Evolutionary conservation across 2,113 vertebrate species (phyloP).

Genomic region (Semicossyphus pulcher): DNA sequence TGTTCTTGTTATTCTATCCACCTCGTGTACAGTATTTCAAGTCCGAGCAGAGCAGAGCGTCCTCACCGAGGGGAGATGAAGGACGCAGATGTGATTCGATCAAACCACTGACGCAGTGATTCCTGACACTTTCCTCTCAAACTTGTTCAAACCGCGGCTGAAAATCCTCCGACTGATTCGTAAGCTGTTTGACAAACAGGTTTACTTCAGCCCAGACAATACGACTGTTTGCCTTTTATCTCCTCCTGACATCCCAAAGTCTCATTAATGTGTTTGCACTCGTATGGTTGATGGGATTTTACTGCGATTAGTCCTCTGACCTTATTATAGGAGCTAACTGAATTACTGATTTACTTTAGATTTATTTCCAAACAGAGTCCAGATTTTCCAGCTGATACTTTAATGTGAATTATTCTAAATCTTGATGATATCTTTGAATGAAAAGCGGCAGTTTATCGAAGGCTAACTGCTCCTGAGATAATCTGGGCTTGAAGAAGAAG

Average conservation of each 20-base stretch:
- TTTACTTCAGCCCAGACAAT: conserved; percentile 19
- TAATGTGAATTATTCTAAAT: not conserved
- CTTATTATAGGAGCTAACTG: conserved; percentile 17
- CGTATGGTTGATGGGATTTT: conserved; percentile 4
- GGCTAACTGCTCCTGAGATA: conserved; percentile 26
- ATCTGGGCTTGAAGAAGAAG: conserved; percentile 21
- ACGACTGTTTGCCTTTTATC: conserved; percentile 26
- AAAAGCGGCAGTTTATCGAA: conserved; percentile 26
- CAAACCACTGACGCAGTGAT: conserved; percentile 30
- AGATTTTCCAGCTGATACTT: conserved; percentile 13
- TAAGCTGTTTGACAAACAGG: conserved; percentile 31
- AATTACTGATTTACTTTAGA: conserved; percentile 4
- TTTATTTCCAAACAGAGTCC: conserved; percentile 10
- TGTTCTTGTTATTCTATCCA: conserved; percentile 32
- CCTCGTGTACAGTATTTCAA: conserved; percentile 15
- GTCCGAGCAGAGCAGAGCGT: conserved; percentile 16
- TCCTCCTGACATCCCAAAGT: conserved; percentile 33
- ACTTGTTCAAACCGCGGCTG: not conserved
- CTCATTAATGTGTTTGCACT: conserved; percentile 34
- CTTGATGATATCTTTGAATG: conserved; percentile 5
- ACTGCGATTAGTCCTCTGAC: not conserved
- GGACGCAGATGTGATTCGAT: conserved; percentile 43
- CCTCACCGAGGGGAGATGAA: conserved; percentile 28
- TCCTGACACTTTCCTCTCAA: conserved; percentile 35
- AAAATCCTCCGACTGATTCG: conserved; percentile 4